Conservation (phyloP, 2,113 vertebrate species). For the Daphoenositta chrysoptera region DNA sequence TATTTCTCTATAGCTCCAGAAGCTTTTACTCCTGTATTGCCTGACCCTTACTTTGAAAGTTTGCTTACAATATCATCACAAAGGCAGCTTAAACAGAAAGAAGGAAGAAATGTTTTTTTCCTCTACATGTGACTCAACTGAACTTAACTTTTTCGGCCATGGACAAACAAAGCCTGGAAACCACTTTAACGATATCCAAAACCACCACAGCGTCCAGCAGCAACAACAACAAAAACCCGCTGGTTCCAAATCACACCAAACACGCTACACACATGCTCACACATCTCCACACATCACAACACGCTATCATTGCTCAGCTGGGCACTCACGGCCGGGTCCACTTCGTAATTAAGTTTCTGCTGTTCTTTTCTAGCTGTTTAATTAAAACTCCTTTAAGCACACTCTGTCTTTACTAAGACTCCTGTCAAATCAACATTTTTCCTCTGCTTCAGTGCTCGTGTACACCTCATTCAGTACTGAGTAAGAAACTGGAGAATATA, state of each 20-base stretch:
- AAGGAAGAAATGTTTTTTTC: not conserved
- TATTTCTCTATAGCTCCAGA: not conserved
- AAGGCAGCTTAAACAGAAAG: not conserved
- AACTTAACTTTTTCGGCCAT: slow-evolving; percentile 35
- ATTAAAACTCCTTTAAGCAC: slow-evolving; percentile 36
- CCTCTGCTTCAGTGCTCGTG: not conserved
- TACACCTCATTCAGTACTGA: not conserved
- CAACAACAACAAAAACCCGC: not conserved
- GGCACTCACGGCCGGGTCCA: not conserved
- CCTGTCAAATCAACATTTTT: not conserved
- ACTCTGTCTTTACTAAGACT: not conserved
- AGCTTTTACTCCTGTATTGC: not conserved
- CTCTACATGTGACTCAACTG: not conserved
- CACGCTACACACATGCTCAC: not conserved
- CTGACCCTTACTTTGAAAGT: not conserved
- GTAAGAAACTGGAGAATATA: not conserved
- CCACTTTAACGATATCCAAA: slow-evolving; percentile 15
- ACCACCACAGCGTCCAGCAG: not conserved
- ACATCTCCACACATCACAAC: not conserved
- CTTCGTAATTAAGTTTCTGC: not conserved
- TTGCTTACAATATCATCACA: not conserved
- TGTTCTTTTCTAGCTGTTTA: slow-evolving; percentile 39
- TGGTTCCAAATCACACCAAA: not conserved
- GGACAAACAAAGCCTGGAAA: slow-evolving; percentile 36
- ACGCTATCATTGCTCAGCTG: not conserved